These are phyloP conservation scores for Gallirallus australis DNA, from an alignment of 2,797 vertebrate species.

Conservation along the genomic window DNA sequence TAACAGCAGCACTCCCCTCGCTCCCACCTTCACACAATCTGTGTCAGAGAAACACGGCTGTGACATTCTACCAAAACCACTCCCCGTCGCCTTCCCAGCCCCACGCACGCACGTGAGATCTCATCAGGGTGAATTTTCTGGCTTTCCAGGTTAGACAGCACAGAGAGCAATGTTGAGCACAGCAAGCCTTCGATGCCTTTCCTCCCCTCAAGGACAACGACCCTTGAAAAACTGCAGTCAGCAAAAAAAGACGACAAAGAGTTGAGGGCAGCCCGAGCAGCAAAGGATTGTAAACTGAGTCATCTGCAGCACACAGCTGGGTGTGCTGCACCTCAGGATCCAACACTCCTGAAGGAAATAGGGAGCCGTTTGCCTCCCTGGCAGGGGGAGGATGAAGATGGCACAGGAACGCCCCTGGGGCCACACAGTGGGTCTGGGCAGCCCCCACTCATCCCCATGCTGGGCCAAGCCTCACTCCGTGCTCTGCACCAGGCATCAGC, in stretches of 20 bases:
- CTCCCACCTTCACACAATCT: background rate
- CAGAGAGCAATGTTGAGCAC: background rate
- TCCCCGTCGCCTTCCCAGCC: fast-evolving
- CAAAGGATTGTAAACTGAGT: background rate
- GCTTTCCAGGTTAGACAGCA: background rate
- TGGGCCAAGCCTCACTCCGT: background rate
- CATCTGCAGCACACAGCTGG: background rate
- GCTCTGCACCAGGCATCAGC: background rate
- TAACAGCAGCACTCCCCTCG: background rate
- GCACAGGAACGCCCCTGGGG: fast-evolving
- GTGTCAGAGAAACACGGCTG: background rate
- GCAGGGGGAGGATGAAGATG: fast-evolving
- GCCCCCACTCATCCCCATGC: fast-evolving
- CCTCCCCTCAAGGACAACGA: conserved; percentile 7
- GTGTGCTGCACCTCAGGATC: fast-evolving
- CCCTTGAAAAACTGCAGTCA: conserved; percentile 27
- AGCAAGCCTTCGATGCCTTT: background rate
- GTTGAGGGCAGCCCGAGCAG: background rate
- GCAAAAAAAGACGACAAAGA: background rate
- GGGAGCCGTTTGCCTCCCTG: background rate
- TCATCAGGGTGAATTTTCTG: background rate
- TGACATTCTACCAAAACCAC: background rate
- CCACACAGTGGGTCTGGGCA: background rate
- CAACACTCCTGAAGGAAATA: background rate
- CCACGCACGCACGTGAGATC: background rate